phyloP scores from a whole-genome alignment of 1,140 invertebrate species.

The Sitodiplosis mosellana region DNA sequence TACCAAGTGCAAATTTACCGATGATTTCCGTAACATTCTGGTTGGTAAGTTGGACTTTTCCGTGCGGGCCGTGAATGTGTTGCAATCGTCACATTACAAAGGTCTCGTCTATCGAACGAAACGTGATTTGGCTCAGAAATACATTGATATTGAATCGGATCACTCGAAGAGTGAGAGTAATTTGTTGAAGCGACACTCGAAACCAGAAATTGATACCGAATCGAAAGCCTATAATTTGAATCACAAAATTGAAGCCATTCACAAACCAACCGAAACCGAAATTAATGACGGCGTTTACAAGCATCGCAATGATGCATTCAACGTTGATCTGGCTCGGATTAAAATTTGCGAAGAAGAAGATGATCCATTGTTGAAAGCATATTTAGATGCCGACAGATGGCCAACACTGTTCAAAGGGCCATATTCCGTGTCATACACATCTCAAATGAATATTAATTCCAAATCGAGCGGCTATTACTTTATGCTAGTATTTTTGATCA shows the following conservation, averaged over 20 bases:
- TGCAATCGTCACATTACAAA: not conserved
- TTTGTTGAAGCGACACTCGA: slow-evolving; percentile 1
- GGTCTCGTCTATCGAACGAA: not conserved
- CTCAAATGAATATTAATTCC: not conserved
- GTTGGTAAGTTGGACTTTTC: slow-evolving; percentile 7
- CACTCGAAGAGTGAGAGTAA: not conserved
- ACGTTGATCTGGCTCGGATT: too few species aligned
- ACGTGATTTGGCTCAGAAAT: not conserved
- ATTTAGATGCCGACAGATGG: not conserved
- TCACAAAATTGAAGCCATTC: not conserved
- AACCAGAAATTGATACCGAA: not conserved
- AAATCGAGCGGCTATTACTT: not conserved
- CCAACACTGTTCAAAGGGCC: not conserved
- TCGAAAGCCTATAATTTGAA: not conserved
- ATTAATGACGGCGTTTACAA: too few species aligned
- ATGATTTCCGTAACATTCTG: not conserved
- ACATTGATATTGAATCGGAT: too few species aligned
- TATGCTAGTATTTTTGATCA: not conserved
- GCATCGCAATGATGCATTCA: too few species aligned
- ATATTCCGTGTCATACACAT: not conserved
- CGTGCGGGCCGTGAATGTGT: slow-evolving; percentile 15
- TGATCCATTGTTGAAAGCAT: not conserved
- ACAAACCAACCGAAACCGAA: too few species aligned
- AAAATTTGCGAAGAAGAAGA: not conserved
- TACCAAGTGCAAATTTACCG: slow-evolving; percentile 4